Conservation (phyloP, 2,797 vertebrate species). For the Meriones psammophilus region DNA sequence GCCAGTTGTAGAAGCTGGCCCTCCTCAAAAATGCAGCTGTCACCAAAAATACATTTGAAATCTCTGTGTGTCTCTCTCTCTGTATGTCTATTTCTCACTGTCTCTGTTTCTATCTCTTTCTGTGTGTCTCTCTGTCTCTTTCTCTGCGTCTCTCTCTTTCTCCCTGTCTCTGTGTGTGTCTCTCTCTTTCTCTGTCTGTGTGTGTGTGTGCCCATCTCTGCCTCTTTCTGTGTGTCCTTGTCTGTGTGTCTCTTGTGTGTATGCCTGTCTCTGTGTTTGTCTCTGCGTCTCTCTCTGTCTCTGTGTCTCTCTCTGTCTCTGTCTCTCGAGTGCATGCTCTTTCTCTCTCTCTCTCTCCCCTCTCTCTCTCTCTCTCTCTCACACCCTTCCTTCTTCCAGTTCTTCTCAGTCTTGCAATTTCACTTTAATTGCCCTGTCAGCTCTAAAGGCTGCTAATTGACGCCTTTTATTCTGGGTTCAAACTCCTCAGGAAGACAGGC, state of each 20-base stretch:
- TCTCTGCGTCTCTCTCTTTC: not conserved
- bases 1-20: slow-evolving; percentile 69
- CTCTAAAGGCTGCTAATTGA: slow-evolving; percentile 84
- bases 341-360: too few species aligned
- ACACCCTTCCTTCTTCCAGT: not conserved
- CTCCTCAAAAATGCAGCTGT: slow-evolving; percentile 83
- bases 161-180: not conserved
- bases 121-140: not conserved
- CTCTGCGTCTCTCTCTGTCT: not conserved
- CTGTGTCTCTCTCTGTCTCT: not conserved
- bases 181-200: not conserved
- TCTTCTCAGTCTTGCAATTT: slow-evolving; percentile 71
- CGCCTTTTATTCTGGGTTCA: slow-evolving; percentile 83
- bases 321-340: not conserved
- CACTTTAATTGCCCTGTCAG: slow-evolving; percentile 67
- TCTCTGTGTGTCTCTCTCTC: not conserved
- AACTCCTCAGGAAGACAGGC: slow-evolving; percentile 79
- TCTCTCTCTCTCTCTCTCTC: too few species aligned
- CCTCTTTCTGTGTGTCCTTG: not conserved
- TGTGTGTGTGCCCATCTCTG: not conserved
- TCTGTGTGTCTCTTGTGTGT: not conserved
- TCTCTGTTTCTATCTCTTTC: not conserved
- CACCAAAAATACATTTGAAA: slow-evolving; percentile 78
- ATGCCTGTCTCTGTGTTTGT: not conserved
- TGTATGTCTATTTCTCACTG: not conserved